Evolutionary conservation across 1,140 invertebrate species (phyloP), one percentile per base, ranked within the genome.

Genomic region (Drosophila virilis): DNA sequence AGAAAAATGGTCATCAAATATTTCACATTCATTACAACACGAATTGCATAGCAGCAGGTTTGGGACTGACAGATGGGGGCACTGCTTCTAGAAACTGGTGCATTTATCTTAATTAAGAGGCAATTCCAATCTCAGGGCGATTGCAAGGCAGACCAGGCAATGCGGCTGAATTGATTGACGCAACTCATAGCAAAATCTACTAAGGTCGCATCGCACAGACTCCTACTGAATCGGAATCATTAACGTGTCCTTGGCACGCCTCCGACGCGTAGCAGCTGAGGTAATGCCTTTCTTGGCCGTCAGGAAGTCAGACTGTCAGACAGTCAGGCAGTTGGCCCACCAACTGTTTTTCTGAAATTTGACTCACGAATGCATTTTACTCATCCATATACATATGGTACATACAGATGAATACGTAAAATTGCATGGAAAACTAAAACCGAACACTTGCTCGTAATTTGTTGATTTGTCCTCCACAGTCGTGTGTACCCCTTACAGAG

Each of bases 1-100:
- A 83, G 72, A 88, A 83, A 83, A 83, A 83, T 88, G 77, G 83
- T 73, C 83, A 77, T 83, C 60, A 88, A 88, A 86, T 86, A 88
- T 88, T 79, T 86, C 84, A 51, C 33, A 57, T 64, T 51, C 46
- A 64, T 5, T 5, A 5, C 22, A 28, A 28, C 22, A 28, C 4
- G 22, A 28, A 5, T 28, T 28, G 22, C 22, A 28, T 28, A 5
- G 22, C 0, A 28, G 3, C 5, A 5, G 22, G 22, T 0, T 28
- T 4, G 22, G 22, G 22, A 28, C 4, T 28, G 3, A 5, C 22
- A 28, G 13, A 33, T 13, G 2, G 28, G 8, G 59, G 2, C 1
- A 37, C 35, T 22, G 54, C 12, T 57, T 0, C 43, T 55, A 61
- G 59, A 42, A 52, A 69, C 45, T 8, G 46, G 38, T 78, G 59